These are phyloP conservation scores for Drosophila macrospina DNA, from an alignment of 2,888 invertebrate species.

Conservation along the genomic window DNA sequence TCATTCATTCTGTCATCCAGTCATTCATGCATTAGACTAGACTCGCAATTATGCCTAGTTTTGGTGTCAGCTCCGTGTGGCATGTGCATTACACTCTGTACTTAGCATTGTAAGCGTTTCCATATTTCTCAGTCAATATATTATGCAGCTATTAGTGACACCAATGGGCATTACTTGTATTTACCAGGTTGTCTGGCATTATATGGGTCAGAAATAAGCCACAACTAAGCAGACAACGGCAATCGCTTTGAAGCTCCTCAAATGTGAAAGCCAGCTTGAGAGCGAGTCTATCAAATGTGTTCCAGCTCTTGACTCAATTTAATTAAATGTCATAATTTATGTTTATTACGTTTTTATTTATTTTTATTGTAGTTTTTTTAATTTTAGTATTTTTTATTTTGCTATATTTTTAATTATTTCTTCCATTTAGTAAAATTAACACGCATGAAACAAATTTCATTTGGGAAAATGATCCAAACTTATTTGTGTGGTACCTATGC, in stretches of 20 bases:
- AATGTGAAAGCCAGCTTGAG: no score
- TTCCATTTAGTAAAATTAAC: constrained; percentile 11
- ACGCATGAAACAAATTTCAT: constrained; percentile 37
- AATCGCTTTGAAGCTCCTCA: constrained; percentile 25
- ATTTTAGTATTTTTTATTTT: background rate
- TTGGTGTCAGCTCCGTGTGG: constrained; percentile 37
- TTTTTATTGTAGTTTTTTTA: background rate
- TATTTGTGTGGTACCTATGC: constrained; percentile 17
- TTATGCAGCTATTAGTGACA: constrained; percentile 68
- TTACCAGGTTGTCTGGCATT: constrained; percentile 13
- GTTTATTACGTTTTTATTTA: no score
- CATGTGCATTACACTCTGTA: constrained; percentile 10
- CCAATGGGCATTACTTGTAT: constrained; percentile 45
- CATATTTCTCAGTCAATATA: constrained; percentile 72
- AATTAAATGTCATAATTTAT: no score
- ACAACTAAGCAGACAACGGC: constrained; percentile 19
- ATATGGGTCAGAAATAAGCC: constrained; percentile 48
- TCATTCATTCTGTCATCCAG: constrained; percentile 25
- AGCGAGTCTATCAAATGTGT: no score
- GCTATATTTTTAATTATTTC: constrained; percentile 6
- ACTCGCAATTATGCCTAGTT: constrained; percentile 43
- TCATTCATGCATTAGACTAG: constrained; percentile 26
- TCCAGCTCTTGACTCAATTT: no score
- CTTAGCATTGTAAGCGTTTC: constrained; percentile 36
- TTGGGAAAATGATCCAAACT: constrained; percentile 15